Conservation (phyloP, 2,888 invertebrate genomes). For the Drosophila atripex region DNA sequence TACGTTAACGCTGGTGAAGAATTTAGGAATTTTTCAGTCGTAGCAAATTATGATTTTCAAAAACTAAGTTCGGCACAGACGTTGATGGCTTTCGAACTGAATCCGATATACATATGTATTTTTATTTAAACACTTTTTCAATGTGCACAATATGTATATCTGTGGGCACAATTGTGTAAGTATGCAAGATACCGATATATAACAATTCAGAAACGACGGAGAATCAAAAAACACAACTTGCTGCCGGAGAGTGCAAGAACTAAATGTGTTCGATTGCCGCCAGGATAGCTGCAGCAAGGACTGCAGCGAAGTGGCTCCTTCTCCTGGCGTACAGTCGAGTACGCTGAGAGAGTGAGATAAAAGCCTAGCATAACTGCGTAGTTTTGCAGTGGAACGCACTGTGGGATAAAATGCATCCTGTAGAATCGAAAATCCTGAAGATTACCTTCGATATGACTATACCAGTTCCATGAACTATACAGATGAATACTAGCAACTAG, state of each 20-base stretch:
- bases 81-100: constrained; percentile 59
- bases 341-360: constrained; percentile 29
- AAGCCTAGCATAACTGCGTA: constrained; percentile 64
- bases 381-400: constrained; percentile 51
- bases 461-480: background rate
- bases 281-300: constrained; percentile 80
- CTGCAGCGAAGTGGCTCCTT: constrained; percentile 29
- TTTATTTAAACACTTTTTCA: constrained; percentile 41
- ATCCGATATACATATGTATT: constrained; percentile 34
- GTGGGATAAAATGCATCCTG: constrained; percentile 20
- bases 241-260: constrained; percentile 85
- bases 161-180: constrained; percentile 47
- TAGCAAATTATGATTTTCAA: constrained; percentile 61
- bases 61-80: constrained; percentile 57
- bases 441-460: background rate
- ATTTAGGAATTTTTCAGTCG: constrained; percentile 42
- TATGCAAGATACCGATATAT: constrained; percentile 74
- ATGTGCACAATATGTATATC: constrained; percentile 29
- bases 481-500: background rate
- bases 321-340: constrained; percentile 52
- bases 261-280: constrained; percentile 82
- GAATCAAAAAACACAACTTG: constrained; percentile 84
- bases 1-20: constrained; percentile 26
- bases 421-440: background rate
- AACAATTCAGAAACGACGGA: constrained; percentile 79